phyloP scores from a whole-genome alignment of 2,888 invertebrate genomes.

The Pocota personata region DNA sequence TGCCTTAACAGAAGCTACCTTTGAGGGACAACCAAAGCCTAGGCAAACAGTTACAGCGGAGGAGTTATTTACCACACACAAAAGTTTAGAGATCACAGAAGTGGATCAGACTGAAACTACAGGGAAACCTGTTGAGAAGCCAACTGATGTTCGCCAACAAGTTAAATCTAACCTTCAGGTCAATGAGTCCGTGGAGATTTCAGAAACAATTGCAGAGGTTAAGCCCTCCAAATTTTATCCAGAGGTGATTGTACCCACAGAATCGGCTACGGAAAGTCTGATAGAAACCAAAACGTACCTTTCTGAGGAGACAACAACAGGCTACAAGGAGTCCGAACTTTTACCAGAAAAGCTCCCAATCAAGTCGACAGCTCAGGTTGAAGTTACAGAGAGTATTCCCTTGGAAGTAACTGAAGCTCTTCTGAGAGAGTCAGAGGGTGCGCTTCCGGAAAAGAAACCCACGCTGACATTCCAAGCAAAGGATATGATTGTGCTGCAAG shows the following conservation, averaged over 20 bases:
- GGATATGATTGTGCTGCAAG: slow-evolving; percentile 83
- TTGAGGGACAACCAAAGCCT: slow-evolving; percentile 83
- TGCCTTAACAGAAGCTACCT: slow-evolving; percentile 86
- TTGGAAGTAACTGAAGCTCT: slow-evolving; percentile 76
- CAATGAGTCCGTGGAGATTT: slow-evolving; percentile 86
- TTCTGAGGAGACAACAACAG: slow-evolving; percentile 86
- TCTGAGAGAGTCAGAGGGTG: slow-evolving; percentile 71
- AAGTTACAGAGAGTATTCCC: slow-evolving; percentile 81
- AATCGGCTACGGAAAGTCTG: slow-evolving; percentile 87
- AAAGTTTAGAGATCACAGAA: slow-evolving; percentile 87
- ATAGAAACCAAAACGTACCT: slow-evolving; percentile 87
- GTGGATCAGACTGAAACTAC: slow-evolving; percentile 86
- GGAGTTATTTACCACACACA: slow-evolving; percentile 85
- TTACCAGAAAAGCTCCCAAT: slow-evolving; percentile 80
- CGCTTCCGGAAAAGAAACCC: slow-evolving; percentile 54
- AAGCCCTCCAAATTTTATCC: slow-evolving; percentile 91
- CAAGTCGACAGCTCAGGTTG: slow-evolving; percentile 78
- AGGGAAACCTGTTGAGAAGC: slow-evolving; percentile 83
- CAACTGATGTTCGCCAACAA: slow-evolving; percentile 85
- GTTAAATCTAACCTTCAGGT: slow-evolving; percentile 82
- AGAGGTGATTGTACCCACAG: slow-evolving; percentile 90
- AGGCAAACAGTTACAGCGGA: slow-evolving; percentile 84
- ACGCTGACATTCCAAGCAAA: slow-evolving; percentile 77
- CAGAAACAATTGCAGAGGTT: slow-evolving; percentile 87
- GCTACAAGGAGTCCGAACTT: slow-evolving; percentile 88